Evolutionary conservation across 2,888 invertebrate species (phyloP), one percentile per base, ranked within the genome.

Genomic region (Caenorhabditis drosophilae): DNA sequence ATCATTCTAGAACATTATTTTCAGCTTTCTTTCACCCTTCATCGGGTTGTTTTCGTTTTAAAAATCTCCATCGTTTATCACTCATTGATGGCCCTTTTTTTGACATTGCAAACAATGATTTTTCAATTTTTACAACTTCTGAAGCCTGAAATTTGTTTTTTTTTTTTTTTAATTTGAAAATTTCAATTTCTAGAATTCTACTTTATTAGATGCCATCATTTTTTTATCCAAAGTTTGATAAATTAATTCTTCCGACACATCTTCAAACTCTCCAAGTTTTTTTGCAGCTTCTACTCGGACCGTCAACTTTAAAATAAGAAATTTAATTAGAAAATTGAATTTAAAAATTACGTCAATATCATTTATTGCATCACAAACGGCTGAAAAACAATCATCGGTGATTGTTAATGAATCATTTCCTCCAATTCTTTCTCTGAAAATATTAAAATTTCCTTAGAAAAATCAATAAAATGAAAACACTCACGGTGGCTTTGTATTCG

Each of bases 171-270:
- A 50, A 50, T 15, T 22, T 41, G 1, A 45, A 22, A 22, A 56
- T 45, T 84, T 81, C n/a, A 54, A 44, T 84, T 81, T n/a, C n/a
- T n/a, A n/a, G n/a, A n/a, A n/a, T n/a, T n/a, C n/a, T 85, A 91
- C 91, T 87, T 91, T 89, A 90, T 94, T 90, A 82, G 93, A 92
- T 49, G 92, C 92, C 93, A 95, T 94, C 23, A 95, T 88, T 83
- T 97, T 97, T 85, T 98, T 98, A 84, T 98, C 97, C 34, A 98
- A 86, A 0, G 97, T 97, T 86, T 98, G 97, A 82, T 93, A 90
- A 52, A 98, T 87, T 85, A 94, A 95, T 62, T 90, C 89, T 45
- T 90, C 89, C 54, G 93, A 91, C 4, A 98, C 96, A 50, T 88
- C 88, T 46, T 89, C 89, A 88, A 97, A 91, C 15, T 89, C 88